Evolutionary conservation across 2,888 invertebrate species (phyloP).

Genomic region (Quadriops clusia): DNA sequence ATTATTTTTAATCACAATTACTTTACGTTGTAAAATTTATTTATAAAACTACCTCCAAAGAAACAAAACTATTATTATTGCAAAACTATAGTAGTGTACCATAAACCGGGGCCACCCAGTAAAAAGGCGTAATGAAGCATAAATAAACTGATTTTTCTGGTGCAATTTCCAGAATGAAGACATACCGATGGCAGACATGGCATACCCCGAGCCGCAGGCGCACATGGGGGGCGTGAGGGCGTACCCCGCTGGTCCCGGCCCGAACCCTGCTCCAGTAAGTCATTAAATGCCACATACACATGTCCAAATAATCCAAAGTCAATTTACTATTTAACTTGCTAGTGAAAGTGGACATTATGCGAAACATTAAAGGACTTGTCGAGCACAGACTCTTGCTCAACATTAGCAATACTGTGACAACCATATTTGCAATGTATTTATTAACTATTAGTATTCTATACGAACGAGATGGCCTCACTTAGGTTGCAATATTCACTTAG

Average conservation of each 20-base stretch:
- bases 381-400: conserved; percentile 21
- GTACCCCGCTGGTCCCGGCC: conserved; percentile 35
- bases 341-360: conserved; percentile 25
- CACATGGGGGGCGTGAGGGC: conserved; percentile 32
- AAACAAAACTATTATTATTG: too few species aligned
- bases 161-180: conserved; percentile 58
- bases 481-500: conserved; percentile 17
- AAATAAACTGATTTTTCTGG: conserved; percentile 12
- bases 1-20: too few species aligned
- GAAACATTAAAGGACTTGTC: conserved; percentile 3
- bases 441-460: conserved; percentile 13
- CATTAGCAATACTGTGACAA: conserved; percentile 26
- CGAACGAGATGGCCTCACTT: conserved; percentile 19
- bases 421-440: conserved; percentile 18
- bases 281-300: conserved; percentile 34
- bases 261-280: conserved; percentile 39
- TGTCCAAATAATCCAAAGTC: conserved; percentile 32
- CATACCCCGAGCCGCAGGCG: conserved; percentile 50
- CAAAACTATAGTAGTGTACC: too few species aligned
- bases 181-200: conserved; percentile 61
- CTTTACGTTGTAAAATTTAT: too few species aligned
- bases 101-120: too few species aligned
- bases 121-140: too few species aligned
- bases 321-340: conserved; percentile 25
- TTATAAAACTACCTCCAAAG: too few species aligned